A percentile compares a stretch with the other conserved stretches of the same genome.
Evolutionary conservation across 1,140 invertebrate species (phyloP).

Genomic region (Ceratosolen fusciceps): DNA sequence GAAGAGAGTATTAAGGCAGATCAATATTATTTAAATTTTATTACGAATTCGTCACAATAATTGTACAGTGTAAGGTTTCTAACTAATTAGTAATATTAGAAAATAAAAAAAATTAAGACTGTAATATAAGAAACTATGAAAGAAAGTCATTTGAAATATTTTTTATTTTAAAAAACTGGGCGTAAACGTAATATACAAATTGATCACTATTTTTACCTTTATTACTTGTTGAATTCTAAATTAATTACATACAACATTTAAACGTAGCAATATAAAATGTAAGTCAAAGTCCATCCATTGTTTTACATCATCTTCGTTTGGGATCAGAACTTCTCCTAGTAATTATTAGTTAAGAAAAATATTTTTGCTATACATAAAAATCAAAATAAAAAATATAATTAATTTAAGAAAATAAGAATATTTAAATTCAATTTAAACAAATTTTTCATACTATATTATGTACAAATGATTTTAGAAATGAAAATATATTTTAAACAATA

Average conservation of each 20-base stretch:
- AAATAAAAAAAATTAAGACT: conserved; percentile 20
- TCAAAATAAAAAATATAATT: neutral
- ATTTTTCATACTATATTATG: no score
- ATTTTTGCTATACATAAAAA: neutral
- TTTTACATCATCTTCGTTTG: conserved; percentile 73
- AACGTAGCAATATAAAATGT: conserved; percentile 70
- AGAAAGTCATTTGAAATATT: conserved; percentile 49
- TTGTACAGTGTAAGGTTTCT: conserved; percentile 42
- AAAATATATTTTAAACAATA: no score
- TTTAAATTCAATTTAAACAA: no score
- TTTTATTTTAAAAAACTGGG: conserved; percentile 68
- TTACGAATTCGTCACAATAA: conserved; percentile 56
- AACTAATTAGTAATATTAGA: conserved; percentile 37
- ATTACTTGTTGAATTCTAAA: conserved; percentile 66
- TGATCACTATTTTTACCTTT: conserved; percentile 66
- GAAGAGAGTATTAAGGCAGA: conserved; percentile 67
- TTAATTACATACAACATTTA: conserved; percentile 72
- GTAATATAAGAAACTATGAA: conserved; percentile 15
- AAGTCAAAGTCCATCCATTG: conserved; percentile 62
- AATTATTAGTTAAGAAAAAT: conserved; percentile 69
- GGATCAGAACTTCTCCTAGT: conserved; percentile 74
- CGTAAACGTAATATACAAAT: conserved; percentile 68
- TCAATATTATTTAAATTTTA: conserved; percentile 64
- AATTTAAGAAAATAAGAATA: no score
- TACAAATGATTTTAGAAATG: no score